Evolutionary conservation across 2,113 vertebrate species (phyloP), one percentile per base, ranked within the genome.

Genomic region (Leucopsar rothschildi): DNA sequence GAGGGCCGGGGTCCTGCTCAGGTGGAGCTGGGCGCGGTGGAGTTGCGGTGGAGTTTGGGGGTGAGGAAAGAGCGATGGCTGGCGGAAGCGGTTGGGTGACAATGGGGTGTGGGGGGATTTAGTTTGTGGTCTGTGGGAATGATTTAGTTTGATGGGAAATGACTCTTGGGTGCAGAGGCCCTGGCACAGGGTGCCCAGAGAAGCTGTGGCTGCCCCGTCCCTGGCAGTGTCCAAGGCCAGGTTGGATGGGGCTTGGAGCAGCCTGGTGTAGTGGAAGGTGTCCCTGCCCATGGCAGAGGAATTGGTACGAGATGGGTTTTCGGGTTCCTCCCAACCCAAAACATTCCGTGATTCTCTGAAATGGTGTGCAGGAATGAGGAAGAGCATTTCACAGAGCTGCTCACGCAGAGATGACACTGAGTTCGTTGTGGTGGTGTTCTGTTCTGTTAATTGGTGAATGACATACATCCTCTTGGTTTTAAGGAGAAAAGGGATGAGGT

Each of bases 321-420:
- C 9, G 35, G n/a, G 40, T 37, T 52, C 25, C 29, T 47, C 42
- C 47, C 40, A 42, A 0, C 21, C 5, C 79, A 28, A 10, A 23
- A 13, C 21, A 3, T 49, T 61, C 55, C 7, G 17, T 16, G 55
- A 10, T 77, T 55, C 79, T 59, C 22, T 64, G 14, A 40, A 10
- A 6, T 20, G 8, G 13, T 7, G 37, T 40, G 73, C 9, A 1
- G 79, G 25, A 57, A 15, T 7, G 80, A 28, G 69, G 56, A 70
- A 27, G 13, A 2, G 47, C 8, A 0, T 40, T 64, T 57, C 76
- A 3, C n/a, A 56, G 52, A 72, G 5, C 45, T 39, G 29, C 42
- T 60, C 37, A 9, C 2, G 6, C n/a, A 10, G 72, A 44, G 31
- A 0, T 42, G 14, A 16, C 22, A 0, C n/a, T 4, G 20, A 2